These are phyloP conservation scores for Pygoscelis adeliae DNA, from an alignment of 2,113 vertebrate species.

Conservation along the genomic window DNA sequence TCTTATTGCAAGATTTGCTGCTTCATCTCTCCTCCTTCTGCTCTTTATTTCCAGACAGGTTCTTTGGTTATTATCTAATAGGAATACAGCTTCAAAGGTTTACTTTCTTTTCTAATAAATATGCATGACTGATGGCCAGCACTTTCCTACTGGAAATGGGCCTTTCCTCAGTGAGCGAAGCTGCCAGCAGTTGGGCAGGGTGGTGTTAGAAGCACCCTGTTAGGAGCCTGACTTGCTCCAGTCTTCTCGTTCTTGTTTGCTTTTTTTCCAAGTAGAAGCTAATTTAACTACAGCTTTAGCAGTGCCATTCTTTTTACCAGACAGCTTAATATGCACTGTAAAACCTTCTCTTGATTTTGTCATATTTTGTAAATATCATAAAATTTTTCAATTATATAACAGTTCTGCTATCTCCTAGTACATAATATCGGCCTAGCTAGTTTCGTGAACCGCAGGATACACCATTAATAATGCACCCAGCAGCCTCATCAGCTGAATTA, in stretches of 20 bases:
- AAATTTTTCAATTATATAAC: not conserved
- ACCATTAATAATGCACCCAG: not conserved
- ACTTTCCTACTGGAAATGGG: not conserved
- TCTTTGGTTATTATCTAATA: not conserved
- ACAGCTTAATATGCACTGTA: not conserved
- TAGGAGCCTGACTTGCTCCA: not conserved
- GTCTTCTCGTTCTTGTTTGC: not conserved
- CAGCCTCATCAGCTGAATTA: not conserved
- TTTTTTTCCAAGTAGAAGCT: not conserved
- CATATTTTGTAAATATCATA: constrained; percentile 9
- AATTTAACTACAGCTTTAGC: not conserved
- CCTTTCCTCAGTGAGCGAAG: not conserved
- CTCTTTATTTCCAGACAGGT: not conserved
- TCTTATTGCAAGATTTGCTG: not conserved
- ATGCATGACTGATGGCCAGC: not conserved
- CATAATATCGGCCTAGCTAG: not conserved
- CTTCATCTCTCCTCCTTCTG: not conserved
- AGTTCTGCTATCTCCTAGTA: not conserved
- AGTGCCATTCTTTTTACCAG: not conserved
- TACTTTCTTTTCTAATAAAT: not conserved
- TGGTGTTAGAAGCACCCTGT: not conserved
- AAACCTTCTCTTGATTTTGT: not conserved
- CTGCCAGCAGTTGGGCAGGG: not conserved
- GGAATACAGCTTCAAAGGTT: not conserved
- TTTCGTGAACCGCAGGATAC: not conserved